Evolutionary conservation across 2,888 invertebrate genomes (phyloP).

Genomic region (Ethmia dodecea): DNA sequence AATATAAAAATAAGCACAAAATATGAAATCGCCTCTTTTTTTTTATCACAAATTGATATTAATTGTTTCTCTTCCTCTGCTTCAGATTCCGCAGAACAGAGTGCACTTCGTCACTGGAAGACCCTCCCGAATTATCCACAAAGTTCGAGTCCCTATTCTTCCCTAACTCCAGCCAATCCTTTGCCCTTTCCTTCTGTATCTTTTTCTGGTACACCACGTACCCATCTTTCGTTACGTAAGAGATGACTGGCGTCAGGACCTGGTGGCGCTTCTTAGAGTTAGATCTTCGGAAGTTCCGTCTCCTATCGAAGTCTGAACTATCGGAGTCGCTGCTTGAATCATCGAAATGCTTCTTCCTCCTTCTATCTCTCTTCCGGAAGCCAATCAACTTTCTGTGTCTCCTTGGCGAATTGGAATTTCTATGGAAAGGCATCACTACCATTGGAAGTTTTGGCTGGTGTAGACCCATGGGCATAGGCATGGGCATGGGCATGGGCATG

Average conservation of each 20-base stretch:
- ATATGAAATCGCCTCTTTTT: neutral
- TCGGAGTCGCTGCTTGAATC: slow-evolving; percentile 1
- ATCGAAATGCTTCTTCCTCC: slow-evolving; percentile 23
- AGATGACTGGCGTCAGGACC: slow-evolving; percentile 58
- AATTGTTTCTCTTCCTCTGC: neutral
- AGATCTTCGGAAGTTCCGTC: neutral
- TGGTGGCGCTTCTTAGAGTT: slow-evolving; percentile 28
- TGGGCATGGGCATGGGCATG: slow-evolving; percentile 22
- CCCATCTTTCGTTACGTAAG: slow-evolving; percentile 59
- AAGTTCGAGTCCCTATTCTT: neutral
- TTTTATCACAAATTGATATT: too few species aligned
- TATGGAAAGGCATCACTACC: slow-evolving; percentile 57
- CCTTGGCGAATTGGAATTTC: slow-evolving; percentile 20
- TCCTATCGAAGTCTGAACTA: neutral
- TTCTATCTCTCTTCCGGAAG: slow-evolving; percentile 22
- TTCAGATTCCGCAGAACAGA: neutral
- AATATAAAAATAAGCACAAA: neutral
- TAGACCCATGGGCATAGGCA: slow-evolving; percentile 16
- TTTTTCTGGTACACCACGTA: slow-evolving; percentile 62
- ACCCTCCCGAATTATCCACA: neutral
- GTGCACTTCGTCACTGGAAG: neutral
- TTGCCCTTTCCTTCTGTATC: slow-evolving; percentile 52
- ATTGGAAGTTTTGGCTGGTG: slow-evolving; percentile 42
- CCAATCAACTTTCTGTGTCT: slow-evolving; percentile 3
- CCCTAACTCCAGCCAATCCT: slow-evolving; percentile 47